Evolutionary conservation across 2,888 invertebrate genomes (phyloP).

Genomic region (Drosophila helvetica): DNA sequence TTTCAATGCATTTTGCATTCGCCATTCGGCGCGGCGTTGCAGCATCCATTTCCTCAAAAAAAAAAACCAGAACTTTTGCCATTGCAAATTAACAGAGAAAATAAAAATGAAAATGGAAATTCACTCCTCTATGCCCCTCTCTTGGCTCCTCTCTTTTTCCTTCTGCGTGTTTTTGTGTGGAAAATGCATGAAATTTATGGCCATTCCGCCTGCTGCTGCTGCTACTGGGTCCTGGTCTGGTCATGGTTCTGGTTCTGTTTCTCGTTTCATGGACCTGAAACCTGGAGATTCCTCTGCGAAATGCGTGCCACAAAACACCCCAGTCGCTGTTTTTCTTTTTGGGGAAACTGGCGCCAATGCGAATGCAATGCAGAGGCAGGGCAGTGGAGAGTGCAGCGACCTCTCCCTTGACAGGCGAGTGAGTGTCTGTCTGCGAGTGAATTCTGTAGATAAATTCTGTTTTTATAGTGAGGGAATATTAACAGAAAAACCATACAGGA

Average conservation of each 20-base stretch:
- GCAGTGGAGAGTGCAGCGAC: slow-evolving; percentile 27
- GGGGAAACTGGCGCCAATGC: slow-evolving; percentile 58
- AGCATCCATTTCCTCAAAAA: slow-evolving; percentile 53
- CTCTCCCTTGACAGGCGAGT: slow-evolving; percentile 34
- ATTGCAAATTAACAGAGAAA: slow-evolving; percentile 71
- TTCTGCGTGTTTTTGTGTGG: slow-evolving; percentile 53
- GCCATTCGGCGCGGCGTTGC: slow-evolving; percentile 46
- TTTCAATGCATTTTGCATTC: slow-evolving; percentile 52
- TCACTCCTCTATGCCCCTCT: slow-evolving; percentile 12
- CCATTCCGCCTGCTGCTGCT: slow-evolving; percentile 31
- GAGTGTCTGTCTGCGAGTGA: slow-evolving; percentile 42
- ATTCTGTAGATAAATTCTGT: slow-evolving; percentile 27
- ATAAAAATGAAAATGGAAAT: slow-evolving; percentile 59
- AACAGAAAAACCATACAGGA: slow-evolving; percentile 7
- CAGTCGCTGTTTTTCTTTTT: slow-evolving; percentile 34
- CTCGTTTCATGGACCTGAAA: slow-evolving; percentile 34
- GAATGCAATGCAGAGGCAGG: slow-evolving; percentile 46
- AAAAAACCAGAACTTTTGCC: slow-evolving; percentile 3
- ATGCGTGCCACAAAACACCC: slow-evolving; percentile 39
- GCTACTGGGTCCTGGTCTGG: slow-evolving; percentile 8
- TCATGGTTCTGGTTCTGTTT: slow-evolving; percentile 23
- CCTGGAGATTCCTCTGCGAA: slow-evolving; percentile 40
- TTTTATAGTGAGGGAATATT: neutral
- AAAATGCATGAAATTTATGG: slow-evolving; percentile 74
- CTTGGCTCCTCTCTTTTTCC: slow-evolving; percentile 2